These are phyloP conservation scores for Lasioglossum lativentre DNA, from an alignment of 2,888 invertebrate genomes.

Conservation along the genomic window DNA sequence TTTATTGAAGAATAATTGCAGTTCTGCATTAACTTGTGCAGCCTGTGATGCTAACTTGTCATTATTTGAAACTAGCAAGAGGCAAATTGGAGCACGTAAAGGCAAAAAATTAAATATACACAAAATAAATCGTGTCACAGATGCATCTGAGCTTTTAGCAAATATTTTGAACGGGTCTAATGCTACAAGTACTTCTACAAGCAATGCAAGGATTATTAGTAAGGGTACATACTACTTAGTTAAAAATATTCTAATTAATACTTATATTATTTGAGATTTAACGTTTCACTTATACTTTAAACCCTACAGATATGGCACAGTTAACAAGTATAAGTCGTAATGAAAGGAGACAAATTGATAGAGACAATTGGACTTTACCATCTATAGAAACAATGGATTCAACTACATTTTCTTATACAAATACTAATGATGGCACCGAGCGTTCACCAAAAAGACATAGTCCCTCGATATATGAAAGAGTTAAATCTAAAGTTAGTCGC, in stretches of 20 bases:
- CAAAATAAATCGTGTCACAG: conserved; percentile 76
- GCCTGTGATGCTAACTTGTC: conserved; percentile 88
- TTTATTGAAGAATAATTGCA: conserved; percentile 89
- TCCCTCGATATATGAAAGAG: conserved; percentile 85
- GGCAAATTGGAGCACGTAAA: conserved; percentile 80
- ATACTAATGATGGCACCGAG: conserved; percentile 78
- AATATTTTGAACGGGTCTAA: conserved; percentile 76
- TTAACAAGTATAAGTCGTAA: conserved; percentile 80
- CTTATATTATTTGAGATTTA: neutral
- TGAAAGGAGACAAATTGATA: conserved; percentile 73
- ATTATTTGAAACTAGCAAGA: conserved; percentile 79
- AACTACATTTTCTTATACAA: conserved; percentile 75
- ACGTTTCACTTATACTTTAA: conserved; percentile 17
- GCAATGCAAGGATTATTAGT: conserved; percentile 63
- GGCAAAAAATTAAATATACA: conserved; percentile 77
- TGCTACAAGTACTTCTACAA: conserved; percentile 68
- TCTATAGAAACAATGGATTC: conserved; percentile 80
- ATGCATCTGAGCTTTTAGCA: conserved; percentile 74
- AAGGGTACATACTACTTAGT: conserved; percentile 55
- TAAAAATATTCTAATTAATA: neutral
- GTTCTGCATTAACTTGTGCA: conserved; percentile 88
- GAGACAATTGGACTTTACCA: conserved; percentile 81
- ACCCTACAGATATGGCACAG: conserved; percentile 80
- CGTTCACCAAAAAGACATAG: conserved; percentile 85
- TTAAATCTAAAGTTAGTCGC: conserved; percentile 86